Evolutionary conservation across 2,797 vertebrate species (phyloP).

Genomic region (Denticeps clupeoides): DNA sequence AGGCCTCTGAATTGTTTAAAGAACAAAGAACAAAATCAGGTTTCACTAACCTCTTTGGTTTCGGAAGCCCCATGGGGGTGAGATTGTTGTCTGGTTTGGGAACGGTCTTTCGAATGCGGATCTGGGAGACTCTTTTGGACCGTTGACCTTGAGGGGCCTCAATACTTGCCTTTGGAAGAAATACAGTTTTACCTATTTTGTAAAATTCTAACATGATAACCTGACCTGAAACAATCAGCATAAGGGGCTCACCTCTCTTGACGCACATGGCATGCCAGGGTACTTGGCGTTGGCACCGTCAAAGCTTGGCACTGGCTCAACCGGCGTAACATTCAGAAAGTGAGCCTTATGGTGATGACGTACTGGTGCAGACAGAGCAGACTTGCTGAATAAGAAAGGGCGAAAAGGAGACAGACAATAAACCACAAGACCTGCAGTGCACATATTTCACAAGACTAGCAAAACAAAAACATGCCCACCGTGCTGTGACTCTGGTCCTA

Average conservation of each 20-base stretch:
- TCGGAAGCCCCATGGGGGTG: slow-evolving; percentile 92
- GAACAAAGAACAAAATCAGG: background rate
- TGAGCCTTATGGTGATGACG: slow-evolving; percentile 22
- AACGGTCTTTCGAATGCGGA: slow-evolving; percentile 80
- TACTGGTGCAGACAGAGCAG: slow-evolving; percentile 27
- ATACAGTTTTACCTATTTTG: too few species aligned
- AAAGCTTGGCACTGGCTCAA: slow-evolving; percentile 22
- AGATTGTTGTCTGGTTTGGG: slow-evolving; percentile 79
- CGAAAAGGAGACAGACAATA: slow-evolving; percentile 22
- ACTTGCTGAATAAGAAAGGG: slow-evolving; percentile 34
- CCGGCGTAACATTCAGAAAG: slow-evolving; percentile 7
- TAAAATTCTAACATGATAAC: too few species aligned
- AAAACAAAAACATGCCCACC: slow-evolving; percentile 33
- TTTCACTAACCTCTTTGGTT: slow-evolving; percentile 72
- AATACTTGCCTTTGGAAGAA: slow-evolving; percentile 2
- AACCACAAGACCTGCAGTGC: too few species aligned
- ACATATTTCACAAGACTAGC: too few species aligned
- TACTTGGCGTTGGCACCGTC: slow-evolving; percentile 33
- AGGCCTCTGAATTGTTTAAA: too few species aligned
- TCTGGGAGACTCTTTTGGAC: slow-evolving; percentile 86
- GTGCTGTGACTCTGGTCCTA: slow-evolving; percentile 20
- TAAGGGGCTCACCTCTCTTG: slow-evolving; percentile 18
- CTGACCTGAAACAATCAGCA: background rate
- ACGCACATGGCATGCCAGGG: slow-evolving; percentile 16
- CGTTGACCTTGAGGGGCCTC: slow-evolving; percentile 42